Base-by-base conservation (phyloP, 2,113 vertebrate genomes). In the Orthochromis malagaraziensis region DNA sequence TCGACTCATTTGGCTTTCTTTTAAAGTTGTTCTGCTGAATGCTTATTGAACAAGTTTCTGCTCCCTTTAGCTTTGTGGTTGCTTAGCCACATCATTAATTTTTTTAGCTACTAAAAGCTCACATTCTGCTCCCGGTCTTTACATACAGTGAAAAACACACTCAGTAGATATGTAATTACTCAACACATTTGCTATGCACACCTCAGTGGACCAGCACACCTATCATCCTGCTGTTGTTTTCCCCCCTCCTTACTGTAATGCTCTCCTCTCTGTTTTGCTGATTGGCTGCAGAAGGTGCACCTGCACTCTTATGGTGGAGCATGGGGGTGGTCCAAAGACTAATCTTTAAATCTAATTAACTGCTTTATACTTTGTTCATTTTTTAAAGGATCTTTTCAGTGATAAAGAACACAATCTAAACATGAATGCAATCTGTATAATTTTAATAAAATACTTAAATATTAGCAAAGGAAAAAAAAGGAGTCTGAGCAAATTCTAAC, bases 111-210 rank as follows among this genome's bases (percentile, higher is more conserved):
- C 7, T 57, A 14, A 57, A 82, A n/a, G 54, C 38, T 82, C 54
- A 1, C 68, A 47, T 29, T 17, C 0, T 29, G 16, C 70, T 31
- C 0, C 9, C 70, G 49, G 5, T 77, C 10, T 31, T 49, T 29
- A 77, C 42, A 29, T 75, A 49, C 26, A 77, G 45, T 77, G 45
- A 77, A 31, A 77, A 77, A 49, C 24, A 29, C 26, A 29, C 42
- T 49, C 40, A 31, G 42, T 49, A 49, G 24, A 75, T 31, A 31
- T 77, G 26, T 47, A 75, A 75, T 17, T 19, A 29, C 40, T 47
- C 68, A 73, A 17, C 70, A 75, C 24, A 31, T 75, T 75, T 31
- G 24, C 2, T 75, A 49, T 75, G 70, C 24, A 29, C 16, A 17
- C 70, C 24, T 75, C 42, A 17, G 42, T 29, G 42, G 14, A 47